Evolutionary conservation across 2,888 invertebrate species (phyloP), one percentile per base, ranked within the genome.

Genomic region (Xanthia togata): DNA sequence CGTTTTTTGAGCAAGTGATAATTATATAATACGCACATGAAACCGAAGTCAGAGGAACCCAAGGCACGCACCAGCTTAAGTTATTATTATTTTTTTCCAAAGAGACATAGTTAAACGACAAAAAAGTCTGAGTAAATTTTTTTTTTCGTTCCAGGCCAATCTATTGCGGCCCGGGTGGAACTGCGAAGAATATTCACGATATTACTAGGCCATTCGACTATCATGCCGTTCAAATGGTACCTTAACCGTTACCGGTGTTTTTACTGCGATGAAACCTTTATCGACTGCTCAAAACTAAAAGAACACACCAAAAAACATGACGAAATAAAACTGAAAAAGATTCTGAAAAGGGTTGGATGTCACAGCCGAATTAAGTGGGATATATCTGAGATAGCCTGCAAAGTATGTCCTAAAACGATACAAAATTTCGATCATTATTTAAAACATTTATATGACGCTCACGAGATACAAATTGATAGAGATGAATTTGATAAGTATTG

Each of bases 311-410:
- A 53, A 38, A 60, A 12, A 9, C 82, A 82, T 14, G 53, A 65
- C 9, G 69, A 85, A 38, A 62, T 81, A 0, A 69, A 80, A 38
- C 26, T 82, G 1, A 65, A 26, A 9, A 47, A 6, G 1, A 53
- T 84, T 47, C 31, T 82, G 0, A 71, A 57, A 67, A 50, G 20
- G 1, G 75, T 82, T 23, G 64, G 86, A 82, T 0, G 79, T 81
- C 84, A 83, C 20, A 89, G 80, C 14, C 83, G 87, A 12, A 87
- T 94, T 4, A 94, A 94, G 59, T 83, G 93, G 60, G 94, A 94
- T 53, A 81, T 94, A 0, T 90, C 93, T 0, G 90, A 93, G 4
- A 80, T 92, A 9, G 78, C 87, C 0, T 94, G 94, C 84, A 93
- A 90, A 44, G 79, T 86, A 41, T 94, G 94, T 57, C 82, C 85